Percentiles rank a stretch among this genome's conserved stretches.
Evolutionary conservation across 2,113 vertebrate species (phyloP).

Genomic region (Piliocolobus tephrosceles): DNA sequence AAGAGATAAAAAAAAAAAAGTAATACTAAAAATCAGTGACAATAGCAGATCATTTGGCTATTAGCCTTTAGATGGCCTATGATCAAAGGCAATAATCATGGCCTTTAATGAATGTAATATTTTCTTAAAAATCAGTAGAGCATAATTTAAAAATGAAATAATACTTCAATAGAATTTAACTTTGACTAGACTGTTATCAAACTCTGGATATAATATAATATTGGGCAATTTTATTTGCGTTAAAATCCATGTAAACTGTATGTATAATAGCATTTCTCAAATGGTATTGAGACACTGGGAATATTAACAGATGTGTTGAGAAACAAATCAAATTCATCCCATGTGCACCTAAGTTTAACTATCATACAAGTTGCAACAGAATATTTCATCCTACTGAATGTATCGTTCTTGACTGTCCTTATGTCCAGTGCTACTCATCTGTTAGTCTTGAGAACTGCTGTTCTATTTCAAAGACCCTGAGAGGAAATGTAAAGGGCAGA

Average conservation of each 20-base stretch:
- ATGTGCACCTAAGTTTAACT: neutral
- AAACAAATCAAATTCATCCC: neutral
- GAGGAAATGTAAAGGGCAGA: neutral
- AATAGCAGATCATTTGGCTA: neutral
- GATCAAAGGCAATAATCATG: neutral
- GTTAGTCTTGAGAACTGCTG: slow-evolving; percentile 3
- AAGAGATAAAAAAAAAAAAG: neutral
- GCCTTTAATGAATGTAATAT: neutral
- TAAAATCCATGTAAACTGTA: neutral
- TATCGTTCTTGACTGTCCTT: neutral
- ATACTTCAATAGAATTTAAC: neutral
- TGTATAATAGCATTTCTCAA: neutral
- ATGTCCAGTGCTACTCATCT: neutral
- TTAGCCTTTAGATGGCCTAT: neutral
- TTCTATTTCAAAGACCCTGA: neutral
- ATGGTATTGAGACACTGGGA: neutral
- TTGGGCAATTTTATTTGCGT: neutral
- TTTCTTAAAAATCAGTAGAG: neutral
- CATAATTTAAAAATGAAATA: neutral
- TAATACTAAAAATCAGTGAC: neutral
- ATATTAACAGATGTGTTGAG: neutral
- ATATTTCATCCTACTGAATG: neutral
- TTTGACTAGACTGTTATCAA: neutral
- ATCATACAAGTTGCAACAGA: neutral
- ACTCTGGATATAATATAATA: neutral